phyloP scores from a whole-genome alignment of 1,140 invertebrate genomes.

The Drosophila teissieri region DNA sequence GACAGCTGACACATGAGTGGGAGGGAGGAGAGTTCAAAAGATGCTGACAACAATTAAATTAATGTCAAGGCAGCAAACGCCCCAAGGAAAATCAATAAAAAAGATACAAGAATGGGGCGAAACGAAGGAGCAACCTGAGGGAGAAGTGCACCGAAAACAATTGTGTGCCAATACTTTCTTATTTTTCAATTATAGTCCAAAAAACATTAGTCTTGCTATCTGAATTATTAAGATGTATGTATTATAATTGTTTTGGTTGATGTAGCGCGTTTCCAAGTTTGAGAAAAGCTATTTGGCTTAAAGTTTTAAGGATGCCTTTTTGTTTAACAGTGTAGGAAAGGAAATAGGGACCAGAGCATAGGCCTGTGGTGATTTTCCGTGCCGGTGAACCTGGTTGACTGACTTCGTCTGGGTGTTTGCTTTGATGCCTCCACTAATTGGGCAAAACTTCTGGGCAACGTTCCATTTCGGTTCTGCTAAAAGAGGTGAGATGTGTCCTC shows the following conservation, averaged over 20 bases:
- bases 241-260: too few species aligned
- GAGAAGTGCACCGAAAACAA: conserved; percentile 1
- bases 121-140: conserved; percentile 37
- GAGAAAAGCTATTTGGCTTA: not conserved
- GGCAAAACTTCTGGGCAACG: conserved; percentile 60
- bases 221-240: too few species aligned
- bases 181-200: too few species aligned
- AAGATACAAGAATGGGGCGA: conserved; percentile 16
- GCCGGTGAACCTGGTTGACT: conserved; percentile 62
- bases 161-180: not conserved
- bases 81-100: conserved; percentile 67
- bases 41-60: conserved; percentile 83
- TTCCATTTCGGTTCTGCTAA: conserved; percentile 21
- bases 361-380: conserved; percentile 67
- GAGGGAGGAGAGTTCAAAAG: conserved; percentile 64
- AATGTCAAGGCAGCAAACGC: conserved; percentile 67
- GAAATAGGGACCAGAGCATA: conserved; percentile 6
- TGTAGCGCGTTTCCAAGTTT: too few species aligned
- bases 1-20: conserved; percentile 55
- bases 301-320: not conserved
- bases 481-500: conserved; percentile 46
- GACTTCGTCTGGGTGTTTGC: conserved; percentile 38
- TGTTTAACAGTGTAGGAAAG: not conserved
- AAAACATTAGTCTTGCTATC: too few species aligned
- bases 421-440: conserved; percentile 65